Percentiles rank a stretch among this genome's conserved stretches.
Conservation (phyloP, 2,888 invertebrate genomes). For the Sussaba pulchella region DNA sequence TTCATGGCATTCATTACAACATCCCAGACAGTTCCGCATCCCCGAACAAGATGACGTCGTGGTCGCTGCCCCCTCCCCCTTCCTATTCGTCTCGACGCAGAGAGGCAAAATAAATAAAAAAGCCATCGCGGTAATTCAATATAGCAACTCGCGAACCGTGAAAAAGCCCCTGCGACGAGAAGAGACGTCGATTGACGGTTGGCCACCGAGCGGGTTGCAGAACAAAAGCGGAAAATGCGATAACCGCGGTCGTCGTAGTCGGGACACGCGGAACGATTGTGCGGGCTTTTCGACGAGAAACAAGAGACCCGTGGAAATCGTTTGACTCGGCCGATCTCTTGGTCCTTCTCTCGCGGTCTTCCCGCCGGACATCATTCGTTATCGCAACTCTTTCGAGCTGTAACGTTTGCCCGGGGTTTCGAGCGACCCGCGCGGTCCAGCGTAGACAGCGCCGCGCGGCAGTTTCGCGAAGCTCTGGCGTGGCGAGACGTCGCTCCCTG, state of each 20-base stretch:
- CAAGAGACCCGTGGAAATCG: too few species aligned
- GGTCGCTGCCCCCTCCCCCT: too few species aligned
- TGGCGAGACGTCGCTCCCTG: constrained; percentile 5
- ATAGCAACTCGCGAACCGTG: neutral
- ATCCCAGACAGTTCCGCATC: too few species aligned
- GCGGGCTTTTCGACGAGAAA: neutral
- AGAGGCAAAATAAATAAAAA: neutral
- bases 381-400: constrained; percentile 49
- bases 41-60: too few species aligned
- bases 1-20: too few species aligned
- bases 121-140: neutral
- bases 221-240: constrained; percentile 24
- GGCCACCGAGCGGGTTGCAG: neutral
- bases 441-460: neutral
- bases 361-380: constrained; percentile 40
- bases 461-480: neutral
- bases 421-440: neutral
- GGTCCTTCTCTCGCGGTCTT: constrained; percentile 6
- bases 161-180: neutral
- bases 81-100: neutral
- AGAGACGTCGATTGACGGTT: constrained; percentile 19
- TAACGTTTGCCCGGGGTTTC: constrained; percentile 41
- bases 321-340: neutral
- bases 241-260: neutral
- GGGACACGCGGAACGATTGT: neutral